Base-by-base conservation (phyloP, 2,888 invertebrate species). In the Geotrupes spiniger region DNA sequence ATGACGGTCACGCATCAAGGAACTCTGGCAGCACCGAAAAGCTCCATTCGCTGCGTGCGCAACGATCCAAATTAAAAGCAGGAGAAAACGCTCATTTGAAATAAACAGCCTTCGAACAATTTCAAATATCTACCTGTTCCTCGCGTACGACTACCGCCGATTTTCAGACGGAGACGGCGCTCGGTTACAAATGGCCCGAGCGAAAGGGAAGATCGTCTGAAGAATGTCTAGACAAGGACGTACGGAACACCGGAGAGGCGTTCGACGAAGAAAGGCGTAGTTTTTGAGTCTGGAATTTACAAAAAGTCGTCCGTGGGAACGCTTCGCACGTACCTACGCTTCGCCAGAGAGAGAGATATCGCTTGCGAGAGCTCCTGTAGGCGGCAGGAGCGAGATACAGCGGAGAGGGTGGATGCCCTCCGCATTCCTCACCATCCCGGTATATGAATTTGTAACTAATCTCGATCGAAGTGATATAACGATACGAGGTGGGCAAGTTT, bases 221-320 rank as follows among this genome's bases (percentile, higher is more conserved):
- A 51, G 67, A 65, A 67, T 66, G 67, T 66, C 66, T 66, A 64
- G 67, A 67, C 66, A 65, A 60, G 63, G 66, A 66, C 45, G 60
- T 63, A 49, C 42, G 55, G 54, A 49, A 47, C 46, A 31, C 43
- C 51, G 42, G 15, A 33, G 46, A 36, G 43, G 53, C 51, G 58
- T 58, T 53, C 55, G 59, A 64, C 61, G 62, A 61, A 56, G 63
- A 64, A 54, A 58, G 60, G 56, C 45, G 58, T 55, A 60, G 59
- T 64, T 67, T 69, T 68, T 61, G 63, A 64, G 63, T 59, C 54
- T 58, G 66, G 70, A 69, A 70, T 70, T 66, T 64, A 69, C 68
- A 65, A 69, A 71, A 71, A 71, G 68, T 67, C 65, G 66, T 65
- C 60, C 70, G 69, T 70, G 70, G 69, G 70, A 71, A 70, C 64